Evolutionary conservation across 2,797 vertebrate species (phyloP).

Genomic region (Cetoscarus ocellatus): DNA sequence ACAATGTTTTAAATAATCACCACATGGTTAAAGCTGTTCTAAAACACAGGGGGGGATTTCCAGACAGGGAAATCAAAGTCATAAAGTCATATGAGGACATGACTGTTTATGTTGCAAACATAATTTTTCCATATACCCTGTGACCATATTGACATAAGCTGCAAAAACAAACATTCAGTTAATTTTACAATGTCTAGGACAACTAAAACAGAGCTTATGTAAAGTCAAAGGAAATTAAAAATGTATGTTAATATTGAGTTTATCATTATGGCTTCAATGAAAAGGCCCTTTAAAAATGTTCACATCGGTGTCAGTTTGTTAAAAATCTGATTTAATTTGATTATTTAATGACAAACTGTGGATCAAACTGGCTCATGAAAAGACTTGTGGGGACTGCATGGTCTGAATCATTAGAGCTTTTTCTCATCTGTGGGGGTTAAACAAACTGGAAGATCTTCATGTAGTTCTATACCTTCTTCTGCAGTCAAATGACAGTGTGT

Average conservation of each 20-base stretch:
- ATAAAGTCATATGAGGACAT: slow-evolving; percentile 26
- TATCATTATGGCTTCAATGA: not conserved
- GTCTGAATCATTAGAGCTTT: too few relatives aligned
- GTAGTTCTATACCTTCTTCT: too few relatives aligned
- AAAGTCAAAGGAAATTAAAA: not conserved
- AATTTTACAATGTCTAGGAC: not conserved
- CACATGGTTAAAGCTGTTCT: slow-evolving; percentile 11
- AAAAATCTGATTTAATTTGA: too few relatives aligned
- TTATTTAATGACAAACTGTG: too few relatives aligned
- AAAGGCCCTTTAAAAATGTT: too few relatives aligned
- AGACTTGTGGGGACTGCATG: too few relatives aligned
- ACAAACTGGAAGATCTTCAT: too few relatives aligned
- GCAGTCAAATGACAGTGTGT: too few relatives aligned
- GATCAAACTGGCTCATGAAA: too few relatives aligned
- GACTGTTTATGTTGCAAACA: slow-evolving; percentile 1
- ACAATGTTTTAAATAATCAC: not conserved
- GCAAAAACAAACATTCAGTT: not conserved
- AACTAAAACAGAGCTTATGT: not conserved
- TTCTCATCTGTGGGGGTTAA: too few relatives aligned
- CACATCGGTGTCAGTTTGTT: too few relatives aligned
- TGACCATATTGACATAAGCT: not conserved
- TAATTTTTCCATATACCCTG: not conserved
- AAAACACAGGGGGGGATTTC: slow-evolving; percentile 23
- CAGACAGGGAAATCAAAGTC: slow-evolving; percentile 2
- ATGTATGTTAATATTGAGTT: too few relatives aligned